Percentiles rank a stretch among this genome's conserved stretches.
phyloP scores from a whole-genome alignment of 2,797 vertebrate species.

The Cheirogaleus major region DNA sequence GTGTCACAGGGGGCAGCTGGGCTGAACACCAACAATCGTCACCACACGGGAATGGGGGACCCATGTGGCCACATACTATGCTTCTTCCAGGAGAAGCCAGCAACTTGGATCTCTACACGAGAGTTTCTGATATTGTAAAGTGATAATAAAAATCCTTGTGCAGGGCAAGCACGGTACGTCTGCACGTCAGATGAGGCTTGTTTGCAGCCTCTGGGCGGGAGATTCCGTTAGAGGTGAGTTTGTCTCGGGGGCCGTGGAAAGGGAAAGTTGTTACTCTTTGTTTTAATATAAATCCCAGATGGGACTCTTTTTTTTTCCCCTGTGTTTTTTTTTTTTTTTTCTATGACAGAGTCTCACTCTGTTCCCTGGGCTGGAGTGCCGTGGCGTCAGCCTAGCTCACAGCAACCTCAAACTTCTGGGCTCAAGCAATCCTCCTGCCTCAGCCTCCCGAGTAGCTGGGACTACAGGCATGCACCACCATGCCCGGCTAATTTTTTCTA shows the following conservation, averaged over 20 bases:
- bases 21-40: background rate
- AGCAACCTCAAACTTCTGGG: too few relatives aligned
- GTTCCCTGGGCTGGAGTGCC: too few relatives aligned
- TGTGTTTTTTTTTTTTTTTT: too few relatives aligned
- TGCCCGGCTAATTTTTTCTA: too few relatives aligned
- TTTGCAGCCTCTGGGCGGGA: too few relatives aligned
- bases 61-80: background rate
- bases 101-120: background rate
- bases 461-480: too few relatives aligned
- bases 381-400: too few relatives aligned
- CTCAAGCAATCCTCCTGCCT: too few relatives aligned
- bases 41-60: background rate
- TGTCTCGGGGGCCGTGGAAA: too few relatives aligned
- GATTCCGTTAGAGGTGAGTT: too few relatives aligned
- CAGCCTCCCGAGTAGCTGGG: too few relatives aligned
- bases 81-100: background rate
- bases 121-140: background rate
- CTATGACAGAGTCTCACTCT: too few relatives aligned
- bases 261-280: background rate
- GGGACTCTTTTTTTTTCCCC: background rate
- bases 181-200: background rate
- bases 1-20: background rate
- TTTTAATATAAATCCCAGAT: background rate
- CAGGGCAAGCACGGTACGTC: background rate
- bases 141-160: background rate